These are phyloP conservation scores for Orchesella flavescens DNA, from an alignment of 2,888 invertebrate species.

Conservation along the genomic window DNA sequence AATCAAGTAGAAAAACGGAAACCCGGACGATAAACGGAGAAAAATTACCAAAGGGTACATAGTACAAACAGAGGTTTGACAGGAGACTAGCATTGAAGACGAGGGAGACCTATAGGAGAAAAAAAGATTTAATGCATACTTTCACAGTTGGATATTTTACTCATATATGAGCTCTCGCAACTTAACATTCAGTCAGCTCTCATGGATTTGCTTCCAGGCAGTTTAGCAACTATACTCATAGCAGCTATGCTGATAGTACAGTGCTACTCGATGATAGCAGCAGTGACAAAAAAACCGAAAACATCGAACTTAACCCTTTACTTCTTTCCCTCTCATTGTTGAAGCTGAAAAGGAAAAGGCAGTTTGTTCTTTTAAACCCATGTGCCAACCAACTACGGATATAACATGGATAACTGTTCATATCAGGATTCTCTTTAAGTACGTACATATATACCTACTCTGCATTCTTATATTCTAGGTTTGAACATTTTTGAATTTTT, in stretches of 20 bases:
- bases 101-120: slow-evolving; percentile 12
- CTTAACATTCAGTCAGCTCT: slow-evolving; percentile 9
- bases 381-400: too few relatives aligned
- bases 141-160: slow-evolving; percentile 29
- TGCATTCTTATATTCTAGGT: background rate
- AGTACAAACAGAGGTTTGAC: background rate
- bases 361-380: too few relatives aligned
- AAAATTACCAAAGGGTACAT: slow-evolving; percentile 8
- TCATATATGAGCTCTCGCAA: slow-evolving; percentile 21
- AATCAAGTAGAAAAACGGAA: slow-evolving; percentile 41
- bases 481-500: background rate
- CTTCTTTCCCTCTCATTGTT: too few relatives aligned
- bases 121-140: slow-evolving; percentile 35
- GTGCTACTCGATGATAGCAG: too few relatives aligned
- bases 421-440: too few relatives aligned
- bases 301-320: too few relatives aligned
- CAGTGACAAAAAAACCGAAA: too few relatives aligned
- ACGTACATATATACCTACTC: too few relatives aligned
- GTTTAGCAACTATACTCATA: slow-evolving; percentile 13
- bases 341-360: too few relatives aligned
- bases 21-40: slow-evolving; percentile 14
- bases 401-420: too few relatives aligned
- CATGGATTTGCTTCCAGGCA: slow-evolving; percentile 43
- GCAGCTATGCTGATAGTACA: background rate
- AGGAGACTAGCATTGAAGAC: background rate